Evolutionary conservation across 2,113 vertebrate species (phyloP).

Genomic region (Circaetus gallicus): DNA sequence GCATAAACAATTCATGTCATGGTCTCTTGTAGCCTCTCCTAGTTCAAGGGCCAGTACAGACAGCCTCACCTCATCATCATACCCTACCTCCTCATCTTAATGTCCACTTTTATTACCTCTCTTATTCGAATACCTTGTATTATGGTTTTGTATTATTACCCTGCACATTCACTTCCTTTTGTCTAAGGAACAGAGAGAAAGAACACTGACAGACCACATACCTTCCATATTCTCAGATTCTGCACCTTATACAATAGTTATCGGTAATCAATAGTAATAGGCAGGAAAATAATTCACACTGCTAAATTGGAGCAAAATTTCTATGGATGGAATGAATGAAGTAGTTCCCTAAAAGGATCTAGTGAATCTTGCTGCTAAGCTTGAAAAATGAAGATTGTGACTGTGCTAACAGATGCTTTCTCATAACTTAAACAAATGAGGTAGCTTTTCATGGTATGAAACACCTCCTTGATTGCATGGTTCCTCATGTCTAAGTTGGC

Average conservation of each 20-base stretch:
- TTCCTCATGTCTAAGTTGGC: background rate
- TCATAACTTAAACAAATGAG: background rate
- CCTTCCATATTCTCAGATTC: background rate
- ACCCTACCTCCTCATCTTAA: background rate
- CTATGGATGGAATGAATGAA: background rate
- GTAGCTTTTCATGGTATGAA: background rate
- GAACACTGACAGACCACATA: background rate
- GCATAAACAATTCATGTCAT: background rate
- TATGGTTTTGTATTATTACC: background rate
- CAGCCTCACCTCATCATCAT: background rate
- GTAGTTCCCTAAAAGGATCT: background rate
- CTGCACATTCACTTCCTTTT: background rate
- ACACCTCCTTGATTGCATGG: background rate
- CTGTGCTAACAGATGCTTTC: background rate
- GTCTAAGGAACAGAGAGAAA: background rate
- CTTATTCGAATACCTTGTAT: background rate
- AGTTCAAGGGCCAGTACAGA: background rate
- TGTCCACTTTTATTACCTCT: background rate
- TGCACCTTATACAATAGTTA: background rate
- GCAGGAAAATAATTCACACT: background rate
- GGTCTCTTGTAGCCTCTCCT: background rate
- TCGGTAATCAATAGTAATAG: fast-evolving
- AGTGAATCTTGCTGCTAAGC: background rate
- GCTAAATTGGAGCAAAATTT: background rate
- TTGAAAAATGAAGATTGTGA: background rate